These are phyloP conservation scores for Drosophila colorata DNA, from an alignment of 2,888 invertebrate genomes.

Conservation along the genomic window DNA sequence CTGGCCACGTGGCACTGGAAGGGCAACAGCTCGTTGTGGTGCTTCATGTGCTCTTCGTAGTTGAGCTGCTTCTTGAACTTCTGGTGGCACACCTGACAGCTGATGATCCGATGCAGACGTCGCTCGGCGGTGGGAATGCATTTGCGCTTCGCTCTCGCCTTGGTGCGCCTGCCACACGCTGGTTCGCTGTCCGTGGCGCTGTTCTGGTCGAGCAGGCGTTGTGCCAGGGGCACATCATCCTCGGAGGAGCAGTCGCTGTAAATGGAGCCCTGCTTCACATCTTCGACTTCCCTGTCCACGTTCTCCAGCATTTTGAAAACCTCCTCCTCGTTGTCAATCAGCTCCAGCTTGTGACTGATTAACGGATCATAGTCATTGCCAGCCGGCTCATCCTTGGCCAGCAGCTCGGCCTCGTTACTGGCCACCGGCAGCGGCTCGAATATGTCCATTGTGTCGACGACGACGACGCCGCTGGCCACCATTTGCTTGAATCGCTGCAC, in stretches of 20 bases:
- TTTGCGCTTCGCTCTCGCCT: slow-evolving; percentile 38
- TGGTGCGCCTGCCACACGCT: not conserved
- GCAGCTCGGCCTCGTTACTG: slow-evolving; percentile 29
- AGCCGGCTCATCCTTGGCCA: slow-evolving; percentile 59
- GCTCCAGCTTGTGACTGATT: slow-evolving; percentile 74
- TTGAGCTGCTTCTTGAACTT: slow-evolving; percentile 78
- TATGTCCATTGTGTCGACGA: slow-evolving; percentile 46
- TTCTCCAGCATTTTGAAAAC: slow-evolving; percentile 80
- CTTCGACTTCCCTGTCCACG: slow-evolving; percentile 72
- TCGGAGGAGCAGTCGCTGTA: slow-evolving; percentile 21
- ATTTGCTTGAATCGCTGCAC: slow-evolving; percentile 71
- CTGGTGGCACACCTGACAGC: slow-evolving; percentile 79
- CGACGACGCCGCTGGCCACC: slow-evolving; percentile 44
- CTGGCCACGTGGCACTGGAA: slow-evolving; percentile 77
- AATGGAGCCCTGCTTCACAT: slow-evolving; percentile 14
- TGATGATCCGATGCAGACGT: slow-evolving; percentile 62
- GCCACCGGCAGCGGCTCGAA: slow-evolving; percentile 56
- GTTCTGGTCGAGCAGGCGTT: slow-evolving; percentile 40
- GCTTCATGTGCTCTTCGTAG: slow-evolving; percentile 82
- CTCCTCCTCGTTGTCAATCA: slow-evolving; percentile 81
- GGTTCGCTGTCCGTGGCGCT: slow-evolving; percentile 7
- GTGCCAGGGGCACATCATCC: slow-evolving; percentile 75
- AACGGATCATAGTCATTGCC: slow-evolving; percentile 72
- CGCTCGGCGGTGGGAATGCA: slow-evolving; percentile 50
- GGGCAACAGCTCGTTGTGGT: slow-evolving; percentile 81